Evolutionary conservation across 2,113 vertebrate genomes (phyloP), one percentile per base, ranked within the genome.

Genomic region (Hemicordylus capensis): DNA sequence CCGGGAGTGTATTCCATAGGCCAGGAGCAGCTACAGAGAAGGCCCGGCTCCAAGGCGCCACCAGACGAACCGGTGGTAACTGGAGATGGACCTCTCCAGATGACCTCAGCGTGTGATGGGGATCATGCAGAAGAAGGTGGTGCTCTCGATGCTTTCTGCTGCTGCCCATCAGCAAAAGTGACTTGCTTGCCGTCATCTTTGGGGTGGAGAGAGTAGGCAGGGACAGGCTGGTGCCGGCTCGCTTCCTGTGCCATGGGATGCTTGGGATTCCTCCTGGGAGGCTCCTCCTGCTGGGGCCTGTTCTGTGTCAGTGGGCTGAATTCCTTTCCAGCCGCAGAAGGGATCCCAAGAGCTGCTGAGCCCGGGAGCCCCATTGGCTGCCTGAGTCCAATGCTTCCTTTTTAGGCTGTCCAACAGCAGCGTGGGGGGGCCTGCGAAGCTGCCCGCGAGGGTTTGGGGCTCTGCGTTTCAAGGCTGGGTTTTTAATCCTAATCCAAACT

Each of bases 371-470:
- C 59, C 64, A 90, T 91, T 91, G 93, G 90, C 91, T 89, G 90
- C 20, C 1, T 9, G 66, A 90, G 76, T 76, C 81, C 34, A 90
- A 88, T 56, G 20, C 91, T 94, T 1, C 92, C 94, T 94, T 94
- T 92, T 94, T 94, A 92, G 94, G 94, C 91, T 91, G 56, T 15
- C 81, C 69, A 66, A n/a, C 61, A 58, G 26, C 56, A 44, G 76
- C 31, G 2, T 4, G n/a, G n/a, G 11, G n/a, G 39, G 42, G 0
- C 22, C 83, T 8, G n/a, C 39, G 4, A 58, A 59, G 69, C 10
- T 2, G 77, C 84, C 80, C 84, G 70, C 19, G n/a, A 6, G 39
- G 22, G 22, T 17, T 28, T 44, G 31, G 48, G 15, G 19, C 46
- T 42, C 10, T 1, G 17, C 54, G 87, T 54, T 28, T 31, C 15